Evolutionary conservation across 2,888 invertebrate genomes (phyloP).

Genomic region (Sphaeridia pumilis): DNA sequence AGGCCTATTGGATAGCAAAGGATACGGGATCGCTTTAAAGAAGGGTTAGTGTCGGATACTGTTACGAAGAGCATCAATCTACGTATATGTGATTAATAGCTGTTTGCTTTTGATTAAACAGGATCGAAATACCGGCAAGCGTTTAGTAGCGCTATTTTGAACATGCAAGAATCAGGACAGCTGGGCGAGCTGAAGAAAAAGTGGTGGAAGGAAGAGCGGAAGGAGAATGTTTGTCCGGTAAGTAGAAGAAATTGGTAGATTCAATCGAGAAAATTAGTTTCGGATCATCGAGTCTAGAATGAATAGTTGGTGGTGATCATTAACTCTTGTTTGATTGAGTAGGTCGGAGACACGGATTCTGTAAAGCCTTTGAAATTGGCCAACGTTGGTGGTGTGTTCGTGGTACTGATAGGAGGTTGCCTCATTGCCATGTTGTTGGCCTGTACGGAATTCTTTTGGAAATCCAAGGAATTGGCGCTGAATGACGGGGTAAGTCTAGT

Average conservation of each 20-base stretch:
- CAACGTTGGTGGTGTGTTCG: slow-evolving; percentile 92
- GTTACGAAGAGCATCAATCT: not conserved
- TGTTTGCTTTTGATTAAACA: slow-evolving; percentile 38
- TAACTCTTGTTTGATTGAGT: too few relatives aligned
- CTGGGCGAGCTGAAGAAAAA: slow-evolving; percentile 84
- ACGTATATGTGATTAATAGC: not conserved
- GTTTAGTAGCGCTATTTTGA: slow-evolving; percentile 86
- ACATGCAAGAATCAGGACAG: slow-evolving; percentile 89
- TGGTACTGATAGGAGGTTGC: slow-evolving; percentile 85
- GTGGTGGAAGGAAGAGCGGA: slow-evolving; percentile 95
- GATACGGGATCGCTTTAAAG: slow-evolving; percentile 89
- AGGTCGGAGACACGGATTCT: slow-evolving; percentile 38
- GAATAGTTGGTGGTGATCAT: too few relatives aligned
- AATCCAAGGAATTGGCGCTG: slow-evolving; percentile 80
- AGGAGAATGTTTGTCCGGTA: slow-evolving; percentile 54
- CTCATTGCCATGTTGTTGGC: slow-evolving; percentile 85
- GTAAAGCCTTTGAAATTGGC: slow-evolving; percentile 59
- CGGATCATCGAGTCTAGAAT: too few relatives aligned
- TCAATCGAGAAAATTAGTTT: not conserved
- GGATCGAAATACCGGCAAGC: slow-evolving; percentile 89
- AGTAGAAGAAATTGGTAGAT: not conserved
- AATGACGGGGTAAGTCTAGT: slow-evolving; percentile 67
- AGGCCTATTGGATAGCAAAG: slow-evolving; percentile 82
- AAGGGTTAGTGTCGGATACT: slow-evolving; percentile 50
- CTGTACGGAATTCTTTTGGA: slow-evolving; percentile 92